Evolutionary conservation across 2,113 vertebrate species (phyloP).

Genomic region (Menura novaehollandiae): DNA sequence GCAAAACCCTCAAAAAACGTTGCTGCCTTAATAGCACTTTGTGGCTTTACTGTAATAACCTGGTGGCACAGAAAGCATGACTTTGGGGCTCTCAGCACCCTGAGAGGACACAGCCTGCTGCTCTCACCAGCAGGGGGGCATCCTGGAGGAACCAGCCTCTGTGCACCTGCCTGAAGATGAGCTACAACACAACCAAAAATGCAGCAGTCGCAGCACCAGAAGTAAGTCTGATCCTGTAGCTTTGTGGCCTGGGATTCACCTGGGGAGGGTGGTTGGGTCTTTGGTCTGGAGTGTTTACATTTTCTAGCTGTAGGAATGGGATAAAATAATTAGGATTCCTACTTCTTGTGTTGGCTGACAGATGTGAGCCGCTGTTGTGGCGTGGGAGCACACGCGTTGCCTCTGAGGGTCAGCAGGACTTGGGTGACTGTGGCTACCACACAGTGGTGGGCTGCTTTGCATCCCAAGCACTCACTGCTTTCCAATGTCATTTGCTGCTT

Average conservation of each 20-base stretch:
- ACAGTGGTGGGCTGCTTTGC: rapidly evolving
- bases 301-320: background rate
- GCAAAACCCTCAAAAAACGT: background rate
- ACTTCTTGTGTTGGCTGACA: background rate
- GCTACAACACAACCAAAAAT: background rate
- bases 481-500: background rate
- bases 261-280: background rate
- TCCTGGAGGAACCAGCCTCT: background rate
- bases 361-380: background rate
- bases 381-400: rapidly evolving
- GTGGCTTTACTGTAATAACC: background rate
- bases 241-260: background rate
- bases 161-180: background rate
- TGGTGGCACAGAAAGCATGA: background rate
- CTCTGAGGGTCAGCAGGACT: background rate
- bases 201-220: background rate
- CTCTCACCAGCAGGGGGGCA: background rate
- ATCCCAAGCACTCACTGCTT: background rate
- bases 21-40: background rate
- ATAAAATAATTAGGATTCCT: background rate
- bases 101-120: background rate
- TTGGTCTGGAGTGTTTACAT: background rate
- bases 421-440: background rate
- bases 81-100: background rate
- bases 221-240: conserved; percentile 20